These are phyloP conservation scores for Osmerus eperlanus DNA, from an alignment of 2,113 vertebrate genomes.

Conservation along the genomic window DNA sequence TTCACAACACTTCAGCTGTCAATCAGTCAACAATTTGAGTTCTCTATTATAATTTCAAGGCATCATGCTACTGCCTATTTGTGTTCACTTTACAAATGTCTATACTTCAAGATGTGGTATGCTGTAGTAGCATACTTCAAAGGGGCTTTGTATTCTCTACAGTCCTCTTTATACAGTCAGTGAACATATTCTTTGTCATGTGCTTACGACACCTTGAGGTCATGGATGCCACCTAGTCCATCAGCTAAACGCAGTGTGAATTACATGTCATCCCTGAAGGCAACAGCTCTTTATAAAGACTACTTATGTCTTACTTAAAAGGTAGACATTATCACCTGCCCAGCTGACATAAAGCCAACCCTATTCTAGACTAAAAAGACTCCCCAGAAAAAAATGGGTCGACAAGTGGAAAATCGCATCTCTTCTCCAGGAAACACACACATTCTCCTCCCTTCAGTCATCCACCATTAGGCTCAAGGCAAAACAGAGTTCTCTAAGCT, in stretches of 20 bases:
- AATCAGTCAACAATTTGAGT: too few species aligned
- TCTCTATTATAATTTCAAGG: too few species aligned
- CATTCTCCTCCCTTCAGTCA: slow-evolving; percentile 58
- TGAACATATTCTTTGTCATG: background rate
- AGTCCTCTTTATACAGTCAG: background rate
- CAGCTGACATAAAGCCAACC: slow-evolving; percentile 3
- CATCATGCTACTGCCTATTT: too few species aligned
- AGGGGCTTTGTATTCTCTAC: background rate
- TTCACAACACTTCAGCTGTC: too few species aligned
- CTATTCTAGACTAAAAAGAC: slow-evolving; percentile 28
- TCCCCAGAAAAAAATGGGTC: slow-evolving; percentile 54
- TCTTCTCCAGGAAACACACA: slow-evolving; percentile 52
- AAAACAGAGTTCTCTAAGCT: slow-evolving; percentile 37
- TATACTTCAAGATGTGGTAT: too few species aligned
- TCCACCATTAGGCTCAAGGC: slow-evolving; percentile 57
- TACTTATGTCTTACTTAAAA: slow-evolving; percentile 6
- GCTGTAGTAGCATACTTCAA: too few species aligned
- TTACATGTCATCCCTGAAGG: slow-evolving; percentile 14
- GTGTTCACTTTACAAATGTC: too few species aligned
- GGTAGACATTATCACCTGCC: background rate
- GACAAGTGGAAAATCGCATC: slow-evolving; percentile 68
- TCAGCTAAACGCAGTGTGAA: background rate
- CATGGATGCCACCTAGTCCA: background rate
- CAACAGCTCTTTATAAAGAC: background rate
- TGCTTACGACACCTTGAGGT: background rate